Conservation (phyloP, 2,888 invertebrate species). For the Nasonia oneida region DNA sequence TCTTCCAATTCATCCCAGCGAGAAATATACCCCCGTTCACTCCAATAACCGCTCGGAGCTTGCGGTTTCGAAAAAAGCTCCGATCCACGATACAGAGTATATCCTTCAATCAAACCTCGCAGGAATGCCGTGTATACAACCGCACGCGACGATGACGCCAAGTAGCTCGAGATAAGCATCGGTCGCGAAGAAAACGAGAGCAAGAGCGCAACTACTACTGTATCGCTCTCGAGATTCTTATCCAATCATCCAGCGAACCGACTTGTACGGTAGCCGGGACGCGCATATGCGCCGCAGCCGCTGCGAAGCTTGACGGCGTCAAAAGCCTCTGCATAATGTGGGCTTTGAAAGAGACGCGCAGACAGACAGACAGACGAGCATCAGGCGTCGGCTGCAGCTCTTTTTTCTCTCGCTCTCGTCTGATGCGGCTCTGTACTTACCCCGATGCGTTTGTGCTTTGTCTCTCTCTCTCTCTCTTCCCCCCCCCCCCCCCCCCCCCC, state of each 20-base stretch:
- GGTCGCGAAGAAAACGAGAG: conserved; percentile 19
- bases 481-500: neutral
- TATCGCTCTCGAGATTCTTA: conserved; percentile 28
- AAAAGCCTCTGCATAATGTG: conserved; percentile 8
- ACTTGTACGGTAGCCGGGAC: neutral
- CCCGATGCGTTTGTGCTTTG: neutral
- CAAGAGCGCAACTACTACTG: neutral
- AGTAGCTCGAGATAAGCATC: neutral
- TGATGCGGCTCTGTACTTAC: neutral
- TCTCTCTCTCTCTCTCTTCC: neutral
- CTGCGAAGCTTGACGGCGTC: neutral
- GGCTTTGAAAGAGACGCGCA: conserved; percentile 17
- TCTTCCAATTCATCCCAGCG: neutral
- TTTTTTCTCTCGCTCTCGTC: neutral
- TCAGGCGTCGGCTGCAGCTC: neutral
- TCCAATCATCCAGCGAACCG: conserved; percentile 35
- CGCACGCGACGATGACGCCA: neutral
- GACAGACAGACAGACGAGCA: neutral
- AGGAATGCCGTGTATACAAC: neutral
- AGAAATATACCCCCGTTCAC: neutral
- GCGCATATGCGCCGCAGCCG: no score
- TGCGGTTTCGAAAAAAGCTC: neutral
- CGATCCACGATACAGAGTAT: no score
- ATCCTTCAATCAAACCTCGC: neutral
- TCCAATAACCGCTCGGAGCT: neutral